A percentile compares a stretch with the other conserved stretches of the same genome.
phyloP scores from a whole-genome alignment of 2,797 vertebrate species.

The Hippoglossus hippoglossus region DNA sequence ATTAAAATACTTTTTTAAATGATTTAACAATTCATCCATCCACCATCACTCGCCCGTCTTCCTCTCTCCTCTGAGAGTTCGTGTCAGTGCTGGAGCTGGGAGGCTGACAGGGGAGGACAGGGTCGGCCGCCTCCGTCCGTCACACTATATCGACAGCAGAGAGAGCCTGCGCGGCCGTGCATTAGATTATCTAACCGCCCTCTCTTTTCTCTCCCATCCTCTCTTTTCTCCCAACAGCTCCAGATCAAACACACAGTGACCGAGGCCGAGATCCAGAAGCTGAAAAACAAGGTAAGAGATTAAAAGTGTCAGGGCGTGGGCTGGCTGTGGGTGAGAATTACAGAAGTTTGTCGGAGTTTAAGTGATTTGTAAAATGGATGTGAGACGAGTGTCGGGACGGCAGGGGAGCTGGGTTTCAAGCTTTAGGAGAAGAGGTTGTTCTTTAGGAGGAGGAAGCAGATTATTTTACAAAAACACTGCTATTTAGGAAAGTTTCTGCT shows the following conservation, averaged over 20 bases:
- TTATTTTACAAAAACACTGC: neutral
- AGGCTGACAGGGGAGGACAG: constrained; percentile 54
- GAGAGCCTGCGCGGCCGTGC: constrained; percentile 72
- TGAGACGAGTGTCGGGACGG: constrained; percentile 3
- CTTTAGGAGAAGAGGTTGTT: neutral
- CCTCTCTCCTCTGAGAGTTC: constrained; percentile 45
- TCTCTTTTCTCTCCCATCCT: constrained; percentile 49
- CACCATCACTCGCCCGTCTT: neutral
- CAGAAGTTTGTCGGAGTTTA: constrained; percentile 26
- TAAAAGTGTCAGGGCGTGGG: constrained; percentile 3
- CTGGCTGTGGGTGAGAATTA: constrained; percentile 10
- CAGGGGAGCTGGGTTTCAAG: neutral
- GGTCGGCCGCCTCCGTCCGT: constrained; percentile 63
- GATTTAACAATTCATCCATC: neutral
- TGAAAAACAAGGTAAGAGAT: constrained; percentile 97
- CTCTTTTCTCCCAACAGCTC: constrained; percentile 84
- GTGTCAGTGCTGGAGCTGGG: constrained; percentile 55
- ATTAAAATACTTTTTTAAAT: constrained; percentile 2
- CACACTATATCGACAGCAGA: constrained; percentile 61
- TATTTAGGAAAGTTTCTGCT: neutral
- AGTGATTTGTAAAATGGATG: constrained; percentile 16
- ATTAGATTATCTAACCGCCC: constrained; percentile 72
- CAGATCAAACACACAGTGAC: constrained; percentile 99
- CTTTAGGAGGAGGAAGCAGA: neutral
- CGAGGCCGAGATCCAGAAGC: constrained; percentile 99